Evolutionary conservation across 1,140 invertebrate species (phyloP), one percentile per base, ranked within the genome.

Genomic region (Drosophila biarmipes): DNA sequence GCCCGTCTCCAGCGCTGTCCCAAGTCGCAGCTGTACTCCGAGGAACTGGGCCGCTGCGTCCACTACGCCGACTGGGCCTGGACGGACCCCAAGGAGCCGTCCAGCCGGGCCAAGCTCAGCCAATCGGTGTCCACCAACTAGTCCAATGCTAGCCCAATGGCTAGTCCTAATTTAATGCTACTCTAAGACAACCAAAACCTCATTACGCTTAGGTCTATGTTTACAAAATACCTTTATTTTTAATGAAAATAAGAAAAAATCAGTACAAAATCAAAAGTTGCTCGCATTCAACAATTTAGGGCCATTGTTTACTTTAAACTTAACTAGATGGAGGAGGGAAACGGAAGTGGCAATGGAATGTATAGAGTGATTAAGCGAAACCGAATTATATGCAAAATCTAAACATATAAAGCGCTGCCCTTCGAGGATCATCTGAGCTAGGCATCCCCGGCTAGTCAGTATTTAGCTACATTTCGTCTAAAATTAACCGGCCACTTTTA

Each of bases 41-140:
- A 91, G 49, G 85, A 81, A 15, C 48, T 91, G 45, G 78, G 77
- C 2, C 74, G 80, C 21, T 91, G 90, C 49, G 71, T 91, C 1
- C 78, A 86, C 53, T 91, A 91, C 10, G 57, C 78, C 0, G 77
- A 91, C 8, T 91, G 90, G 90, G 68, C 77, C 48, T 91, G 90
- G 90, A 84, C 90, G 42, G 90, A 91, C 34, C 76, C 78, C 34
- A 84, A 78, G 42, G 90, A 91, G 56, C 90, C 90, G 15, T 87
- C 90, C 52, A 91, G 90, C 49, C 82, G 90, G 7, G 90, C 90
- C 17, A 89, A 71, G 49, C 37, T 45, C 2, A 45, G 48, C 14
- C 34, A 46, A 40, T 72, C 45, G 27, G 45, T 51, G 15, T 56
- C 53, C 42, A 72, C 56, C 29, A 63, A 42, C 17, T 43, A 56